Evolutionary conservation across 30 jellyfish, hydroid and myxozoan species (phyloP), one percentile per base, ranked within the genome.

Genomic region (Turritopsis rubra): DNA sequence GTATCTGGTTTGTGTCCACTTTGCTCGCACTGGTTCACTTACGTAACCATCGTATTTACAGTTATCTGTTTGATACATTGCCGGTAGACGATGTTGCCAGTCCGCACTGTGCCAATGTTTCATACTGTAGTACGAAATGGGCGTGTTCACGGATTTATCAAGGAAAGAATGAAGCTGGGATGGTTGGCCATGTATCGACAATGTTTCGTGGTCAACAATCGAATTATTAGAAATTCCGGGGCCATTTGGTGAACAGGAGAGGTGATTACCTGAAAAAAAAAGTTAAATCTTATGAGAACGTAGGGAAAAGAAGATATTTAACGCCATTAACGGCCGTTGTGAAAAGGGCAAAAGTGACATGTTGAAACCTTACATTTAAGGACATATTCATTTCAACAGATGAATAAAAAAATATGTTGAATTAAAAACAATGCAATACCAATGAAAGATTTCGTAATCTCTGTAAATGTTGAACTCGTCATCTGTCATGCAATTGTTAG

Each of bases 81-180:
- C 7, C 29, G 76, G 76, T 66, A 66, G 17, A 66, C 76, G 29
- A 8, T 66, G 28, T 18, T 66, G 76, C 76, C 76, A 66, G 7
- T 26, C 29, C 29, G 76, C 76, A 66, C 76, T 18, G 17, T 66
- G 76, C 76, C 76, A 66, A 66, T 66, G 28, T 17, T 66, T 21
- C 27, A 66, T 21, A 17, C 76, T 66, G 29, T 66, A 66, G 29
- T n/a, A 66, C 27, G 28, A n/a, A 18, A 66, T 26, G 28, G 76
- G 76, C 4, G 76, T 66, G 76, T 66, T 66, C 16, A 66, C 76
- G 76, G 76, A 22, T 66, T 66, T 66, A 25, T 66, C 76, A 22
- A 4, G 29, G 29, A 66, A 41, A 41, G 60, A 66, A 66, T 66
- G 76, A 17, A 66, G 76, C 29, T 3, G 29, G 29, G 76, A n/a